phyloP scores from a whole-genome alignment of 2,797 vertebrate genomes.

The Glossophaga mutica region DNA sequence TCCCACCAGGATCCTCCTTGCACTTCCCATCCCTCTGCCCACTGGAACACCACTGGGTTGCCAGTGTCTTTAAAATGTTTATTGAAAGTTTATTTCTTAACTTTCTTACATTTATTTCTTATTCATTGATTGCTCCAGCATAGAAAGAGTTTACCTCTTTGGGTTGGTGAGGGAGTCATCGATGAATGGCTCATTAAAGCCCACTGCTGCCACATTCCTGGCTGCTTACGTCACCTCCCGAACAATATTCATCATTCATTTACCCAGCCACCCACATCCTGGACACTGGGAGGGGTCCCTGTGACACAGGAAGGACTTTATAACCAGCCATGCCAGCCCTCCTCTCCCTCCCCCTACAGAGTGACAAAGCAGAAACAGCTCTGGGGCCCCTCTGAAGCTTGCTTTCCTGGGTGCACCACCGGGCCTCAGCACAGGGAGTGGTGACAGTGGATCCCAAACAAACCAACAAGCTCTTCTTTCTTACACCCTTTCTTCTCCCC shows the following conservation, averaged over 20 bases:
- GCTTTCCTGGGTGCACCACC: background rate
- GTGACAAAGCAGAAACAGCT: constrained; percentile 49
- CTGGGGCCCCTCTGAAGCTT: background rate
- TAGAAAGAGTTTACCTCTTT: background rate
- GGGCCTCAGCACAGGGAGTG: background rate
- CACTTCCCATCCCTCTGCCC: background rate
- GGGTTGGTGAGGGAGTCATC: background rate
- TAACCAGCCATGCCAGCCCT: constrained; percentile 13
- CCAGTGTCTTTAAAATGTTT: background rate
- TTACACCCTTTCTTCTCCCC: too few relatives aligned
- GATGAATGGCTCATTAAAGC: constrained; percentile 75
- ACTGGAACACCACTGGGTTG: background rate
- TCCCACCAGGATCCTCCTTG: background rate
- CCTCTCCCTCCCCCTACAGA: background rate
- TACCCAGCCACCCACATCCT: constrained; percentile 57
- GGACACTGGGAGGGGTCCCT: constrained; percentile 42
- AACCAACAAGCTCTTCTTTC: background rate
- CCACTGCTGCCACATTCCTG: constrained; percentile 77
- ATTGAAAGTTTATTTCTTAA: background rate
- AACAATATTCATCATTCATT: constrained; percentile 69
- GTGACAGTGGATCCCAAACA: background rate
- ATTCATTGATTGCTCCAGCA: background rate
- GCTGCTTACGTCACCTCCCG: constrained; percentile 73
- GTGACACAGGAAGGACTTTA: constrained; percentile 63
- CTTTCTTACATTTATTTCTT: background rate